Conservation (phyloP, 2,888 invertebrate genomes). For the Euplagia quadripunctaria region DNA sequence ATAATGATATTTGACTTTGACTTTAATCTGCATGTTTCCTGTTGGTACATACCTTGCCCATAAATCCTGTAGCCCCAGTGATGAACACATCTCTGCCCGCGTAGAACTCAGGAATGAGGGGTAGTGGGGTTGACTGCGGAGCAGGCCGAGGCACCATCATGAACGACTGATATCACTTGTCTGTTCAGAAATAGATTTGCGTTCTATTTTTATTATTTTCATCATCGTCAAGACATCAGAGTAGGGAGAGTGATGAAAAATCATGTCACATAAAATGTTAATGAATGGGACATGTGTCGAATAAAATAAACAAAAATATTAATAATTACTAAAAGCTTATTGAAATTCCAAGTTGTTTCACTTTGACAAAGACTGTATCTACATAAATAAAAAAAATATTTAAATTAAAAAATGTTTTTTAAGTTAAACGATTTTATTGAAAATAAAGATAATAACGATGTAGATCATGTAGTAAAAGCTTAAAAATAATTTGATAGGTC, state of each 20-base stretch:
- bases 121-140: too few species aligned
- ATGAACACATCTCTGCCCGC: slow-evolving; percentile 2
- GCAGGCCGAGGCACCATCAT: not conserved
- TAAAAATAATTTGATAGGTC: too few species aligned
- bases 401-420: too few species aligned
- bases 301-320: not conserved
- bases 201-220: not conserved
- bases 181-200: not conserved
- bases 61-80: not conserved
- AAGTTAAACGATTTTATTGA: too few species aligned
- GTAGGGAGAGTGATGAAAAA: not conserved
- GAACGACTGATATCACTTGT: not conserved
- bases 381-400: too few species aligned
- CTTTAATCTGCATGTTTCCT: too few species aligned
- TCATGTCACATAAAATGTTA: not conserved
- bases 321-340: too few species aligned
- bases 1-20: too few species aligned
- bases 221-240: not conserved
- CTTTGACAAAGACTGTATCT: too few species aligned
- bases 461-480: too few species aligned
- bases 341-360: too few species aligned
- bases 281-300: not conserved
- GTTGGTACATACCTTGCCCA: not conserved
- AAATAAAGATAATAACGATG: too few species aligned
- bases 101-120: slow-evolving; percentile 6